These are phyloP conservation scores for Eristalinus sepulchralis DNA, from an alignment of 2,888 invertebrate species.

Conservation along the genomic window DNA sequence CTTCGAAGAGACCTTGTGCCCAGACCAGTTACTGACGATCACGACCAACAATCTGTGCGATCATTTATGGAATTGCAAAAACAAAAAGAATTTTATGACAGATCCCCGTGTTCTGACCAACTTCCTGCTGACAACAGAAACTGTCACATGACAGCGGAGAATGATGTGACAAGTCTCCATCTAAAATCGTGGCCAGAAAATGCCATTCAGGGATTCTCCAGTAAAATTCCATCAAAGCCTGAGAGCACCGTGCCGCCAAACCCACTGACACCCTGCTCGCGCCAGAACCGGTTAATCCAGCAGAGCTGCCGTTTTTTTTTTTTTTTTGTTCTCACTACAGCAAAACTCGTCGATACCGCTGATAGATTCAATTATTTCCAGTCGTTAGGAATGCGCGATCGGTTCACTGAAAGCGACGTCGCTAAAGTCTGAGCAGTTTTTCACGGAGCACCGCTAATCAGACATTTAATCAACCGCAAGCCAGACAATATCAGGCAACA, in stretches of 20 bases:
- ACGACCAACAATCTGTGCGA: background rate
- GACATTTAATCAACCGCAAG: background rate
- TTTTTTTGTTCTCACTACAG: too few species aligned
- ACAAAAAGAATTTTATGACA: background rate
- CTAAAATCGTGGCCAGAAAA: background rate
- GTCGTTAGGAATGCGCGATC: slow-evolving; percentile 23
- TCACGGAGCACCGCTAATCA: slow-evolving; percentile 52
- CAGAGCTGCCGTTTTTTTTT: background rate
- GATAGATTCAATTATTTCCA: slow-evolving; percentile 45
- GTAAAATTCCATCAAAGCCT: background rate
- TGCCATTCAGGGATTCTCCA: background rate
- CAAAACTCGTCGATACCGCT: slow-evolving; percentile 18
- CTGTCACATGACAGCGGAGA: background rate
- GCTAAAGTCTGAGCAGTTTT: slow-evolving; percentile 29
- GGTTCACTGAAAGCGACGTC: slow-evolving; percentile 23
- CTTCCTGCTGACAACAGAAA: background rate
- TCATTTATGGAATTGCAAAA: background rate
- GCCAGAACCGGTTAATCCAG: slow-evolving; percentile 38
- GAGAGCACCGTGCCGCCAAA: background rate
- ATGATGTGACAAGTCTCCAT: background rate
- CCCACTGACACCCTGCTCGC: background rate
- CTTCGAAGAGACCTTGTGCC: background rate
- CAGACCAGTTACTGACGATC: background rate
- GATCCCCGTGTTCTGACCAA: background rate
- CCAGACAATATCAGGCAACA: slow-evolving; percentile 27